Conservation (phyloP, 2,797 vertebrate genomes). For the Enteromius viviparus region DNA sequence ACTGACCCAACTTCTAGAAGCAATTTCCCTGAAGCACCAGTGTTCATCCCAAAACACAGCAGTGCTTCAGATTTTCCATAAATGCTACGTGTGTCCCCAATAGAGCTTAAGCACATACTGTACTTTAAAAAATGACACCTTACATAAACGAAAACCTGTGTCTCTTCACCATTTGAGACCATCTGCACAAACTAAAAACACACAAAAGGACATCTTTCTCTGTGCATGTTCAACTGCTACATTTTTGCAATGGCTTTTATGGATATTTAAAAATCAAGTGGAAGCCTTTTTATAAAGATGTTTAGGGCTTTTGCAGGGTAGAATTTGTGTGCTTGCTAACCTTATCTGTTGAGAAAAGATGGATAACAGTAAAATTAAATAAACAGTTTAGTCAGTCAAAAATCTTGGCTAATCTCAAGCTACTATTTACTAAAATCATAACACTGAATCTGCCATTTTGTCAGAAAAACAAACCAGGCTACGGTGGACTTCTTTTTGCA, state of each 20-base stretch:
- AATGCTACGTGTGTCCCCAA: slow-evolving; percentile 20
- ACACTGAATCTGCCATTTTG: not conserved
- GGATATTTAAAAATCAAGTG: slow-evolving; percentile 48
- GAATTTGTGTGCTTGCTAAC: slow-evolving; percentile 30
- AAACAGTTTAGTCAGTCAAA: slow-evolving; percentile 40
- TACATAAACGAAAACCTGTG: not conserved
- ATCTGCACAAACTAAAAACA: slow-evolving; percentile 4
- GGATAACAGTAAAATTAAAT: slow-evolving; percentile 9
- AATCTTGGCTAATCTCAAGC: no score
- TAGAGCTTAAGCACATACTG: slow-evolving; percentile 3
- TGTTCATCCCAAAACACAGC: slow-evolving; percentile 30
- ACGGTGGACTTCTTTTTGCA: not conserved
- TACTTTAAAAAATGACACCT: slow-evolving; percentile 17
- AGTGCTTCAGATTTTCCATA: slow-evolving; percentile 18
- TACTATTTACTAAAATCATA: not conserved
- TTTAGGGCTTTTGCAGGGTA: slow-evolving; percentile 18
- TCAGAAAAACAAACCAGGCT: not conserved
- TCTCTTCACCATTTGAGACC: not conserved
- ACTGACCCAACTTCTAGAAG: slow-evolving; percentile 48
- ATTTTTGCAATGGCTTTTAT: slow-evolving; percentile 20
- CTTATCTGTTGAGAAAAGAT: slow-evolving; percentile 41
- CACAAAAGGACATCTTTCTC: slow-evolving; percentile 1
- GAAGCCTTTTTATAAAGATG: slow-evolving; percentile 26
- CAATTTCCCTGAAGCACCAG: slow-evolving; percentile 31
- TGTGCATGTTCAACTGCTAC: not conserved